Evolutionary conservation across 2,113 vertebrate genomes (phyloP), one percentile per base, ranked within the genome.

Genomic region (Elephantulus edwardii): DNA sequence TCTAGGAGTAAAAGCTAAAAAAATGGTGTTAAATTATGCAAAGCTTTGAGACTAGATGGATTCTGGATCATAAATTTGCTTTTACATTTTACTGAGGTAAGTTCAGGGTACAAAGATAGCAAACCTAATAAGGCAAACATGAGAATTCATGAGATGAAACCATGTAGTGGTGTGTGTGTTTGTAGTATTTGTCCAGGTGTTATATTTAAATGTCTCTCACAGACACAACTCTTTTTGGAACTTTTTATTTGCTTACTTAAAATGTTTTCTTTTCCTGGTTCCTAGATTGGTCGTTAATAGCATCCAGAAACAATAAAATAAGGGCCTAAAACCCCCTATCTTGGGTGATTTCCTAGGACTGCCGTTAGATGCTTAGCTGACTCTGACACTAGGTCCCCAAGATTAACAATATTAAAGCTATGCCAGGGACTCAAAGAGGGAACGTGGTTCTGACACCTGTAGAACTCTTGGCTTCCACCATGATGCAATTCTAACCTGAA

Each of bases 221-320:
- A 91, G 38, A 44, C 5, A 38, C 3, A 54, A 12, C 20, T 24
- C 40, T 26, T 74, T 77, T 44, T 40, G 14, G 19, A 13, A 87
- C 84, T 77, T 88, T 60, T 52, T 40, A 14, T 75, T 88, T 76
- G 48, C 72, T 91, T 42, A 35, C n/a, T 75, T 93, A 10, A 95
- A 92, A 83, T 85, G 28, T 66, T 92, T 86, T 86, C 30, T 90
- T 88, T 90, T 71, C 16, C n/a, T 76, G 40, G 22, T 89, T 86
- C 66, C 38, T 68, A 42, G 54, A 30, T 52, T 26, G 78, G 12
- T 71, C 52, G 66, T 88, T 89, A 88, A 87, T 87, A n/a, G 0
- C 26, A 79, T 80, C 82, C 33, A 76, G 38, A 28, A 80, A n/a
- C 42, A 81, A 84, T 83, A 66, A 92, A 72, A 66, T 14, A 79